Conservation (phyloP, 2,888 invertebrate genomes). For the Sesamia inferens region DNA sequence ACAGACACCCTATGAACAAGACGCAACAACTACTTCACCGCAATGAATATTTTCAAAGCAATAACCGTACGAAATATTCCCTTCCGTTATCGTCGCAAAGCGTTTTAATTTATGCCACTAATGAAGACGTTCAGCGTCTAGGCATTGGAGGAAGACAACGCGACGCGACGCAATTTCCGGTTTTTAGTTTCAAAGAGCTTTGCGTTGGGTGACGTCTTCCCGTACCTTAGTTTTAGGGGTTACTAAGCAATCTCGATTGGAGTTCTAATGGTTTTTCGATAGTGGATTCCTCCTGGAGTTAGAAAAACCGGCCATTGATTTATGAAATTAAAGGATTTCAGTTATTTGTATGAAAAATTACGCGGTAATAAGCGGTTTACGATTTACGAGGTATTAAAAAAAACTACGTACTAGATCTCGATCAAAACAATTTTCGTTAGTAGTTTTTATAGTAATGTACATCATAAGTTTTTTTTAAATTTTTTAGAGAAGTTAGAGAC, state of each 20-base stretch:
- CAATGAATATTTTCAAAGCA: constrained; percentile 13
- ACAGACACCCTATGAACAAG: not conserved
- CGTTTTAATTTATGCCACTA: constrained; percentile 85
- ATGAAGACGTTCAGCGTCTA: constrained; percentile 82
- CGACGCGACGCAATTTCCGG: constrained; percentile 88
- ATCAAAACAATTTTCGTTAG: too few species aligned
- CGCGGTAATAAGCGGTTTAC: too few species aligned
- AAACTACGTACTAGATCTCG: too few species aligned
- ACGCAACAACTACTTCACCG: not conserved
- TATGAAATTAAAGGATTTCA: too few species aligned
- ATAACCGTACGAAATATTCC: constrained; percentile 44
- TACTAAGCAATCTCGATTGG: constrained; percentile 72
- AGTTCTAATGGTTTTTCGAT: not conserved
- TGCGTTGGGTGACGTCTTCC: constrained; percentile 73
- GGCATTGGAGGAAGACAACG: constrained; percentile 82
- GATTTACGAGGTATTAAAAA: too few species aligned
- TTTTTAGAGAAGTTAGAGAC: too few species aligned
- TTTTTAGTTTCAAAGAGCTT: constrained; percentile 89
- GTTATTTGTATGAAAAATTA: too few species aligned
- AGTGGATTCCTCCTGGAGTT: not conserved
- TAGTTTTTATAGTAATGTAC: too few species aligned
- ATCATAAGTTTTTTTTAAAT: too few species aligned
- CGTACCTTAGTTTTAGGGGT: constrained; percentile 67
- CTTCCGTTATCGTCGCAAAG: constrained; percentile 57
- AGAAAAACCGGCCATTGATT: too few species aligned